These are phyloP conservation scores for Acrobasis suavella DNA, from an alignment of 2,888 invertebrate species.

Conservation along the genomic window DNA sequence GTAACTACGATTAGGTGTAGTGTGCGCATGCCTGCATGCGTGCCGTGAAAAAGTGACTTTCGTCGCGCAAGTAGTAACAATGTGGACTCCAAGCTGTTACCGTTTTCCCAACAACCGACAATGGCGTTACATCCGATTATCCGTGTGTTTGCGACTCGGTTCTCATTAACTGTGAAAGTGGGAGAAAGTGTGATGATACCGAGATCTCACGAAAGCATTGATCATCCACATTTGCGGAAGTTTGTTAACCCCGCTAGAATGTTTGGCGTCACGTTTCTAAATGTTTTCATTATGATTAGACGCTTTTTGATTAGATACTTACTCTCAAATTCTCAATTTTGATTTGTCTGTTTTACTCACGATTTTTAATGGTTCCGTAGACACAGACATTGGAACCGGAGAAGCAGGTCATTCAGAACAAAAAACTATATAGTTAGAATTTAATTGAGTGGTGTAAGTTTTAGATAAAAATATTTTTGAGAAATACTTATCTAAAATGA, in stretches of 20 bases:
- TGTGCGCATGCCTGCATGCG: no score
- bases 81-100: constrained; percentile 28
- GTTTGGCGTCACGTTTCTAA: constrained; percentile 26
- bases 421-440: no score
- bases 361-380: neutral
- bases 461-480: no score
- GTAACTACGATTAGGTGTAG: no score
- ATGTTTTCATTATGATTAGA: constrained; percentile 25
- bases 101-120: constrained; percentile 51
- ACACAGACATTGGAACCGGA: neutral
- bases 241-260: constrained; percentile 36
- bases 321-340: no score
- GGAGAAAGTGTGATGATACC: constrained; percentile 68
- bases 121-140: constrained; percentile 57
- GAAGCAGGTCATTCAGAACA: no score
- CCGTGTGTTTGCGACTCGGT: constrained; percentile 55
- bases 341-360: neutral
- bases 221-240: constrained; percentile 43
- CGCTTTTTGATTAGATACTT: neutral
- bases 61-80: neutral
- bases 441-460: no score
- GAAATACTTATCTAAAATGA: no score
- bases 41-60: neutral
- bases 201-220: constrained; percentile 53
- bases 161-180: constrained; percentile 71